A percentile compares a stretch with the other conserved stretches of the same genome.
Conservation (phyloP, 2,113 vertebrate genomes). For the Pedionomus torquatus region DNA sequence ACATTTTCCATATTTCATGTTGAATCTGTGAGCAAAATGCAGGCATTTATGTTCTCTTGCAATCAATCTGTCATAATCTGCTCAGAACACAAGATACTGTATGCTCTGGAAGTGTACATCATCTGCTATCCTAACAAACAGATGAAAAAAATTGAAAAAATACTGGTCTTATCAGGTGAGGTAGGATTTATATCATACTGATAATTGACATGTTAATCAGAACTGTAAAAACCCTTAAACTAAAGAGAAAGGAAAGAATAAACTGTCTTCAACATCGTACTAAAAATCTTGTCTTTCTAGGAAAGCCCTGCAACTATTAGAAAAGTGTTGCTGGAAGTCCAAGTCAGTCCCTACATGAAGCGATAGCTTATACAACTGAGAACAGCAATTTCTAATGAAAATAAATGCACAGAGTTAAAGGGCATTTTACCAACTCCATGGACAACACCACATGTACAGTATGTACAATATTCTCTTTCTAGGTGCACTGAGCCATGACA, state of each 20-base stretch:
- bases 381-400: neutral
- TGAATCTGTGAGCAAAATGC: neutral
- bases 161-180: neutral
- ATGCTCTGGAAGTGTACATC: neutral
- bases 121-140: neutral
- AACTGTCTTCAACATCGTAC: neutral
- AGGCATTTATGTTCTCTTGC: neutral
- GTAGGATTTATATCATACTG: neutral
- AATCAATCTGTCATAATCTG: neutral
- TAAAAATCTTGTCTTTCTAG: neutral
- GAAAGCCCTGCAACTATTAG: neutral
- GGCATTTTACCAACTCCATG: neutral
- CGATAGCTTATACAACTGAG: neutral
- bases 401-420: neutral
- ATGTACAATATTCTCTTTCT: neutral
- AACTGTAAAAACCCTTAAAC: neutral
- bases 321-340: neutral
- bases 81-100: neutral
- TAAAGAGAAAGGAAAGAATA: neutral
- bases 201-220: neutral
- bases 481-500: neutral
- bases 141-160: neutral
- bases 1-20: neutral
- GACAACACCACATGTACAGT: neutral
- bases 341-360: neutral